These are phyloP conservation scores for Cantharis rustica DNA, from an alignment of 2,888 invertebrate species.

Conservation along the genomic window DNA sequence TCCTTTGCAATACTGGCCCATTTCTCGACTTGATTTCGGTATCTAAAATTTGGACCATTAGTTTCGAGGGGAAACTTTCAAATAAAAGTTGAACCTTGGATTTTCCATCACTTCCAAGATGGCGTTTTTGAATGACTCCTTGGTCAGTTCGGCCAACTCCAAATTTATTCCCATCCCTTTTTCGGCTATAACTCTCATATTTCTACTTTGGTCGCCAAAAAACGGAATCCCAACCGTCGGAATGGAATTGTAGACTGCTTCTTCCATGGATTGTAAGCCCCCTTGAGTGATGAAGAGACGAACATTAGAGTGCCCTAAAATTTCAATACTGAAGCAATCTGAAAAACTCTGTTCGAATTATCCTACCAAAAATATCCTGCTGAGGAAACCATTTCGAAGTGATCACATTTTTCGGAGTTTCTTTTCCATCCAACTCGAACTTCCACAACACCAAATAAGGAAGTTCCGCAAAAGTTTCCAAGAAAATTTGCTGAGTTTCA, in stretches of 20 bases:
- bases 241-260: constrained; percentile 52
- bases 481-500: not conserved
- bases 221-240: constrained; percentile 55
- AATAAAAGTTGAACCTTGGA: constrained; percentile 21
- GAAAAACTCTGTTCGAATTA: not conserved
- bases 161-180: constrained; percentile 22
- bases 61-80: not conserved
- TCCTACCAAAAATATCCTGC: not conserved
- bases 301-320: constrained; percentile 51
- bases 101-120: constrained; percentile 33
- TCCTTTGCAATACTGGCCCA: not conserved
- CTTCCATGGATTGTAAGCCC: constrained; percentile 56
- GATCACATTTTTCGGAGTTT: not conserved
- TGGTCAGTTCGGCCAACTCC: constrained; percentile 15
- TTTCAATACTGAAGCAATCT: not conserved
- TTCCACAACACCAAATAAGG: not conserved
- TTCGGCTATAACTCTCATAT: constrained; percentile 22
- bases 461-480: not conserved
- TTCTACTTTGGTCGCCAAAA: constrained; percentile 46
- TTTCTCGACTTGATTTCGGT: not conserved
- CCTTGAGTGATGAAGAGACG: constrained; percentile 58
- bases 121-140: constrained; percentile 16
- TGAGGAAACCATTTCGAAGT: not conserved
- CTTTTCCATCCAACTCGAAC: not conserved
- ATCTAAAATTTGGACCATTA: not conserved